Base-by-base conservation (phyloP, 1,140 invertebrate species). In the Scaptomyza montana region DNA sequence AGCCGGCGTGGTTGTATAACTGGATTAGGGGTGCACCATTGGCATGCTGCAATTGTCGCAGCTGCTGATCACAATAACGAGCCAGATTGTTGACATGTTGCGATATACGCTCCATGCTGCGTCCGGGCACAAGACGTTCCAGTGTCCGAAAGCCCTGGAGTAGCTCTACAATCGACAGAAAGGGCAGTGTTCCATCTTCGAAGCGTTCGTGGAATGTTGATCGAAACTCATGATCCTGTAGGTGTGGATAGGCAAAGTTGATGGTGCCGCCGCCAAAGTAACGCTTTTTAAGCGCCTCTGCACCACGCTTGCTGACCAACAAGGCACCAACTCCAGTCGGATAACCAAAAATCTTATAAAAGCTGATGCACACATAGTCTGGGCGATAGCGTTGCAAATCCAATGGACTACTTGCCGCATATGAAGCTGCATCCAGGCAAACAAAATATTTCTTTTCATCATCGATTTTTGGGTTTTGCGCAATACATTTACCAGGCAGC, bases 321-420 rank as follows among this genome's bases (percentile, higher is more conserved):
- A 99, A 91, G 41, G 97, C 97, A 30, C 98, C 98, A 75, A 97
- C 92, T n/a, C 96, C 98, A 63, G 98, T 99, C 5, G 98, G 98
- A 93, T 96, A 99, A 0, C 98, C 98, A 93, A 99, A 99, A 84
- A 99, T 97, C 94, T 99, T 99, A 93, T 99, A 99, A 93, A 99
- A 99, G 1, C 98, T 99, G 5, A 99, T 41, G 54, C 95, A 95
- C 0, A 99, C 94, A 94, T 99, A 99, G 92, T 99, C 97, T 16
- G 98, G 96, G 72, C 96, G 94, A 46, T 93, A 93, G 10, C 84
- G 64, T 0, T 93, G 93, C 46, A 99, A 93, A 93, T 99, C 95
- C 50, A 99, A 92, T 16, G 92, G 92, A 92, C 94, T 97, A 33
- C 96, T 97, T n/a, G 95, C 94, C 2, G 95, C 95, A 93, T 94